Evolutionary conservation across 2,888 invertebrate genomes (phyloP).

Genomic region (Myathropa florea): DNA sequence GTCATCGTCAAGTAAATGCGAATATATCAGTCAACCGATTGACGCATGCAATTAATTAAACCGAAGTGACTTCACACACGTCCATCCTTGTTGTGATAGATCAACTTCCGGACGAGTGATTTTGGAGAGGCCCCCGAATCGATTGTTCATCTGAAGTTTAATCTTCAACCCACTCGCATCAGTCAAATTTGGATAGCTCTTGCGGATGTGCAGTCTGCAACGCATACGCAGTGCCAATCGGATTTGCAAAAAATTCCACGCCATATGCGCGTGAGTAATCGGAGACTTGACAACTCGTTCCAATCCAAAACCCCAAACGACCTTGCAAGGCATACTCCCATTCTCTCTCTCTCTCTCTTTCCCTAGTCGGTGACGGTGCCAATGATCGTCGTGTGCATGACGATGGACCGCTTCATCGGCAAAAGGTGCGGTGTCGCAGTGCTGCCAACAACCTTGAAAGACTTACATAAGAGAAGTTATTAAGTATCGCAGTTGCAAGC

Average conservation of each 20-base stretch:
- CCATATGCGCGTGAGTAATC: conserved; percentile 34
- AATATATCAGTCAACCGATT: conserved; percentile 47
- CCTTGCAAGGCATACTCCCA: conserved; percentile 47
- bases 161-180: not conserved
- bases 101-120: conserved; percentile 19
- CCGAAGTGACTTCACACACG: not conserved
- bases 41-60: conserved; percentile 32
- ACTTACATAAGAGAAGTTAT: conserved; percentile 55
- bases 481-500: conserved; percentile 27
- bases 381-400: conserved; percentile 19
- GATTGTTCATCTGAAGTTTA: not conserved
- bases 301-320: conserved; percentile 28
- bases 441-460: conserved; percentile 57
- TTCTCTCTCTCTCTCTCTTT: not conserved
- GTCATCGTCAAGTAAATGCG: conserved; percentile 12
- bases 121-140: not conserved
- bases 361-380: not conserved
- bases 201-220: not conserved
- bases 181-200: conserved; percentile 2
- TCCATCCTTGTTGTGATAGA: not conserved
- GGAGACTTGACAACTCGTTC: conserved; percentile 21
- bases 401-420: conserved; percentile 45
- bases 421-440: conserved; percentile 28
- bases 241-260: not conserved
- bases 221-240: not conserved